Percentiles rank a stretch among this genome's conserved stretches.
Evolutionary conservation across 2,888 invertebrate genomes (phyloP).

Genomic region (Drosophila anomelani): DNA sequence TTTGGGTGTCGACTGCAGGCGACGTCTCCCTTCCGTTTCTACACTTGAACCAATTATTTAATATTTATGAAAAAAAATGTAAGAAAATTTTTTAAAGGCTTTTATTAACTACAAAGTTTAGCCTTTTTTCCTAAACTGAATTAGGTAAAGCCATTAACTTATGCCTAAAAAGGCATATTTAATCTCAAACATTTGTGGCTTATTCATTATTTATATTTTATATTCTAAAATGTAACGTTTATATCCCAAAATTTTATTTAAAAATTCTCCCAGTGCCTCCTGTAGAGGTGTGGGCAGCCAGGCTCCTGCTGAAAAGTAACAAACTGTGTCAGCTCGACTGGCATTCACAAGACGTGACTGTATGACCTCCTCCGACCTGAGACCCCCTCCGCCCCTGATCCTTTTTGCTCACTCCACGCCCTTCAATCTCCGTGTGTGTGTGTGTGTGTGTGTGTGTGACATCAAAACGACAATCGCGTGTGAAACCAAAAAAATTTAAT

Average conservation of each 20-base stretch:
- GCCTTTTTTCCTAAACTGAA: too few relatives aligned
- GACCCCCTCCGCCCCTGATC: not conserved
- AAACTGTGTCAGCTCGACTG: slow-evolving; percentile 80
- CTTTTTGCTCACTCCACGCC: not conserved
- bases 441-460: slow-evolving; percentile 59
- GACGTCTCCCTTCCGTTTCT: slow-evolving; percentile 27
- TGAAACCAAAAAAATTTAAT: slow-evolving; percentile 78
- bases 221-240: too few relatives aligned
- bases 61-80: not conserved
- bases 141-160: too few relatives aligned
- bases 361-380: slow-evolving; percentile 55
- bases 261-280: not conserved
- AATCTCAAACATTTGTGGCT: too few relatives aligned
- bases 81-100: not conserved
- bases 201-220: too few relatives aligned
- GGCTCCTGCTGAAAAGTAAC: slow-evolving; percentile 74
- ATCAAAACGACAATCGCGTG: slow-evolving; percentile 81
- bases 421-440: slow-evolving; percentile 24
- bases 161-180: too few relatives aligned
- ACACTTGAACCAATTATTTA: slow-evolving; percentile 5
- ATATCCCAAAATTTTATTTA: too few relatives aligned
- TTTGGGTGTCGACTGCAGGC: slow-evolving; percentile 69
- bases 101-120: too few relatives aligned
- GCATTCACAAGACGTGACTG: slow-evolving; percentile 78
- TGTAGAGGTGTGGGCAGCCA: slow-evolving; percentile 27